Percentiles rank a stretch among this genome's conserved stretches.
Conservation (phyloP, 2,113 vertebrate species). For the Trogon surrucura region DNA sequence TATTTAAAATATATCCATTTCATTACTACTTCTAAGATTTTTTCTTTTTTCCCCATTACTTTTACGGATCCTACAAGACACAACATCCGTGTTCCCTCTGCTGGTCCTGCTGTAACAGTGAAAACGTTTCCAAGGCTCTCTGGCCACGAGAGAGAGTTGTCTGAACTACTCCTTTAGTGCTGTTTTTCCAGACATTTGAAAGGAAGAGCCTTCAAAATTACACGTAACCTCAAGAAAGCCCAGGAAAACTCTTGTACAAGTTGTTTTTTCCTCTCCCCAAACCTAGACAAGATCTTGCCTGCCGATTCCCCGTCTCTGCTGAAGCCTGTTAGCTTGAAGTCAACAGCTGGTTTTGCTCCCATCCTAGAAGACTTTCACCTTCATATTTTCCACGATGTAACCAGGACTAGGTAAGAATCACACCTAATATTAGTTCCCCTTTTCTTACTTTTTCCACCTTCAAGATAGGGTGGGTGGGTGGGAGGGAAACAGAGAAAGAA, state of each 20-base stretch:
- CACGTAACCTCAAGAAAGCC: neutral
- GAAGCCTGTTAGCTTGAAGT: neutral
- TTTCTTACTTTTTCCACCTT: neutral
- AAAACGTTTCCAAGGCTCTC: neutral
- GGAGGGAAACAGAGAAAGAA: neutral
- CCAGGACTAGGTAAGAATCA: neutral
- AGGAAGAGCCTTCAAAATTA: neutral
- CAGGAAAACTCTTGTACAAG: neutral
- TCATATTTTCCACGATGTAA: neutral
- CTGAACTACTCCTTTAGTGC: neutral
- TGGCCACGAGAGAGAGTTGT: accelerated
- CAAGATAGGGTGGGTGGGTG: accelerated
- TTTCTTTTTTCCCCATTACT: neutral
- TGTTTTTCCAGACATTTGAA: neutral
- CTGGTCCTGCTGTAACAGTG: neutral
- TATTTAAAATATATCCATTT: neutral
- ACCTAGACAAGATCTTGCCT: neutral
- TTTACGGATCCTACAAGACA: neutral
- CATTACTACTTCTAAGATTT: neutral
- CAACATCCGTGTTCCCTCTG: slow-evolving; percentile 27
- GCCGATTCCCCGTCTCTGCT: neutral
- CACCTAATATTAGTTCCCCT: neutral
- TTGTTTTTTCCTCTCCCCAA: neutral
- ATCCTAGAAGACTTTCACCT: neutral
- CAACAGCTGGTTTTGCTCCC: neutral